Evolutionary conservation across 2,888 invertebrate genomes (phyloP), one percentile per base, ranked within the genome.

Genomic region (Hylaea fasciaria): DNA sequence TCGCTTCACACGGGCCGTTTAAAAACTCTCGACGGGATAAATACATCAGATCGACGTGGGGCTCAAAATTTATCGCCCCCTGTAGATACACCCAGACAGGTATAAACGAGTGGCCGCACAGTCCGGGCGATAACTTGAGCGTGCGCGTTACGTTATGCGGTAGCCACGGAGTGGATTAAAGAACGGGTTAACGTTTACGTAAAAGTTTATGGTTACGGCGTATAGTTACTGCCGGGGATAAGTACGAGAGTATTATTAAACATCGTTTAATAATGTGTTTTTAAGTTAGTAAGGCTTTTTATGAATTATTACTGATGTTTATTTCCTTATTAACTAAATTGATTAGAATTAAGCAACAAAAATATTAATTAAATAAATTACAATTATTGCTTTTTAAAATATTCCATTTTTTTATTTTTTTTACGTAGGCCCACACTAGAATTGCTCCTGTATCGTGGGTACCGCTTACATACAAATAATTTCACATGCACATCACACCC

Each of bases 21-120:
- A 69, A 76, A 76, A 75, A 74, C 69, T 72, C 77, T 70, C 74
- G 32, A 64, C 68, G 73, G 75, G 67, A 73, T 74, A 77, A 72
- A 77, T 75, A 75, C 72, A 72, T 72, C 75, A 70, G 68, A 71
- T 73, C 64, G 70, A 62, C 61, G 65, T 61, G 60, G 59, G 65
- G 63, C 64, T 62, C 55, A 65, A 65, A 68, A 75, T 75, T 73
- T 72, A 75, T 73, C 65, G 70, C 62, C 55, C 71, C 66, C 69
- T 65, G 68, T 67, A 69, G 75, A 64, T 66, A 67, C 60, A 54
- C 40, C 49, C 50, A 62, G 72, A 69, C 72, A 73, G 73, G 71
- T 72, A 72, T 70, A 72, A 72, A 72, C 67, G 51, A 48, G 57
- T 52, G 37, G 44, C 51, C 5, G 51, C 40, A 40, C 35, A 43